Evolutionary conservation across 2,888 invertebrate genomes (phyloP).

Genomic region (Onchidella celtica): DNA sequence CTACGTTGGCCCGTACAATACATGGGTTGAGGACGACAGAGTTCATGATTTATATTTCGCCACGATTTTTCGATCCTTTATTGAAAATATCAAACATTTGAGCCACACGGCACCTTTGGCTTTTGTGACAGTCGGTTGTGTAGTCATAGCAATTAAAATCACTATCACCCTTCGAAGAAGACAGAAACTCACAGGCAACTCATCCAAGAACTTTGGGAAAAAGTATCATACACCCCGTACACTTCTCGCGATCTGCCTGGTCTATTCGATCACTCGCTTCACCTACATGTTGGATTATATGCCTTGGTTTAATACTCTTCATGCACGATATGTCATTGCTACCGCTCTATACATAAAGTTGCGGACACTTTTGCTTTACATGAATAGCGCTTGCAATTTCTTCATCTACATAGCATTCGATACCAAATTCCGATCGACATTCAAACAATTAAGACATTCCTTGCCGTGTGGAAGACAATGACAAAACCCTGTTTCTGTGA

Average conservation of each 20-base stretch:
- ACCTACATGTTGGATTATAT: too few species aligned
- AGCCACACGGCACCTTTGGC: too few species aligned
- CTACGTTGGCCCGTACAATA: not conserved
- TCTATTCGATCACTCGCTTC: not conserved
- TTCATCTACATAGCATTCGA: constrained; percentile 4
- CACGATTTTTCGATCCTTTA: constrained; percentile 2
- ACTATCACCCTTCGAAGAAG: not conserved
- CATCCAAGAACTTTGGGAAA: not conserved
- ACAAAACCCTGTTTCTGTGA: too few species aligned
- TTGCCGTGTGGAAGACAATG: too few species aligned
- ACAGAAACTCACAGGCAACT: not conserved
- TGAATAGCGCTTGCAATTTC: constrained; percentile 17
- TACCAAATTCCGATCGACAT: constrained; percentile 13
- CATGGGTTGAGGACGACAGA: too few species aligned
- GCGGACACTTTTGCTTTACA: not conserved
- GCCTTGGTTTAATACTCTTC: too few species aligned
- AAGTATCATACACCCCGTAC: constrained; percentile 5
- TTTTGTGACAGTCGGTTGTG: not conserved
- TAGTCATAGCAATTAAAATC: constrained; percentile 16
- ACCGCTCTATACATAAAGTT: too few species aligned
- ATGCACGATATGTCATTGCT: too few species aligned
- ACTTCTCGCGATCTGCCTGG: not conserved
- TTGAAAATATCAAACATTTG: too few species aligned
- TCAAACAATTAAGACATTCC: too few species aligned
- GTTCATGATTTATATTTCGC: not conserved